Evolutionary conservation across 2,888 invertebrate genomes (phyloP).

Genomic region (Catocala nupta): DNA sequence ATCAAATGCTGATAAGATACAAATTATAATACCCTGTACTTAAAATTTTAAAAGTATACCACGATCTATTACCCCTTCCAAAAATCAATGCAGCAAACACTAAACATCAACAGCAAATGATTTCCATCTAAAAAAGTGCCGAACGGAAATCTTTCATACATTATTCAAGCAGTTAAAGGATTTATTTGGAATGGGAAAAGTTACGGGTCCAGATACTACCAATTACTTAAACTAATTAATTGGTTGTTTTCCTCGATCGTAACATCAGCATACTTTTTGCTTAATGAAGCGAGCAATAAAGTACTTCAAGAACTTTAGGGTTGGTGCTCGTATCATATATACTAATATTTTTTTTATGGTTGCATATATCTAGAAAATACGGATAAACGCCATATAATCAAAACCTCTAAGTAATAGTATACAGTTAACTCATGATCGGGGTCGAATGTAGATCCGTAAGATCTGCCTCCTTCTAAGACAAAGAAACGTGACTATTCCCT

Average conservation of each 20-base stretch:
- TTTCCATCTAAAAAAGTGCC: conserved; percentile 29
- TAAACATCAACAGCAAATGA: conserved; percentile 24
- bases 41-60: too few species aligned
- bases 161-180: conserved; percentile 72
- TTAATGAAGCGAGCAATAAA: conserved; percentile 79
- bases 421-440: too few species aligned
- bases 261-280: conserved; percentile 82
- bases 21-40: too few species aligned
- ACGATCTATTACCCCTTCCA: background rate
- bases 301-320: conserved; percentile 63
- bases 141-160: conserved; percentile 62
- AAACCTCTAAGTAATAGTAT: too few species aligned
- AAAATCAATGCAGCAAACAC: conserved; percentile 20
- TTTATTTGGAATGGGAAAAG: conserved; percentile 73
- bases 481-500: too few species aligned
- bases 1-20: too few species aligned
- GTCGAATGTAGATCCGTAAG: too few species aligned
- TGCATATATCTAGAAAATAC: too few species aligned
- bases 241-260: conserved; percentile 78
- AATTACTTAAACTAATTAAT: conserved; percentile 85
- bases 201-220: conserved; percentile 70
- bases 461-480: too few species aligned
- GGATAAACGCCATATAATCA: too few species aligned
- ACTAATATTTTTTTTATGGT: too few species aligned
- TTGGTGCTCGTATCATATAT: conserved; percentile 36